These are phyloP conservation scores for Trialeurodes vaporariorum DNA, from an alignment of 1,140 invertebrate genomes.

Conservation along the genomic window DNA sequence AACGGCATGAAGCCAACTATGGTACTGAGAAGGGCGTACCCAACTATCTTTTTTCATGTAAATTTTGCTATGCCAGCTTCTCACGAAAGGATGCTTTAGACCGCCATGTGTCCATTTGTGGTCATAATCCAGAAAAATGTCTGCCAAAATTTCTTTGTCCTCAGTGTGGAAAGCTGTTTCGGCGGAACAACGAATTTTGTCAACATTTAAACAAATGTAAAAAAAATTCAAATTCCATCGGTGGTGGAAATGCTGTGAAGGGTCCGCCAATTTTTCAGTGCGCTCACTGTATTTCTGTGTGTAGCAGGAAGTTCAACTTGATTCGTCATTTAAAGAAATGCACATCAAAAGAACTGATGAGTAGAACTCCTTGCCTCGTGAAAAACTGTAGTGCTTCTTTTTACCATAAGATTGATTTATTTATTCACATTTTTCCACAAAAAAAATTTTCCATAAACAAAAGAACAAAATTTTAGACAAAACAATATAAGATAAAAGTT, in stretches of 20 bases:
- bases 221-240: too few species aligned
- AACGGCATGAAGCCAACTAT: too few species aligned
- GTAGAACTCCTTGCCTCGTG: background rate
- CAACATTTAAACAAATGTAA: too few species aligned
- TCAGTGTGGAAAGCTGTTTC: too few species aligned
- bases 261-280: too few species aligned
- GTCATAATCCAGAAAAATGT: background rate
- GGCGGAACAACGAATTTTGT: too few species aligned
- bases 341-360: background rate
- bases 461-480: too few species aligned
- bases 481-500: too few species aligned
- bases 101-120: background rate
- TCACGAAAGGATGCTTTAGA: background rate
- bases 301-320: background rate
- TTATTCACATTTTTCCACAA: too few species aligned
- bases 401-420: background rate
- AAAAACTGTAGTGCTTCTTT: background rate
- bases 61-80: background rate
- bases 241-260: too few species aligned
- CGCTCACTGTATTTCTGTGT: background rate
- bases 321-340: constrained; percentile 1
- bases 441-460: too few species aligned
- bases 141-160: background rate
- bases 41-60: background rate
- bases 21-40: too few species aligned